Base-by-base conservation (phyloP, 2,113 vertebrate species). In the Cygnus atratus region DNA sequence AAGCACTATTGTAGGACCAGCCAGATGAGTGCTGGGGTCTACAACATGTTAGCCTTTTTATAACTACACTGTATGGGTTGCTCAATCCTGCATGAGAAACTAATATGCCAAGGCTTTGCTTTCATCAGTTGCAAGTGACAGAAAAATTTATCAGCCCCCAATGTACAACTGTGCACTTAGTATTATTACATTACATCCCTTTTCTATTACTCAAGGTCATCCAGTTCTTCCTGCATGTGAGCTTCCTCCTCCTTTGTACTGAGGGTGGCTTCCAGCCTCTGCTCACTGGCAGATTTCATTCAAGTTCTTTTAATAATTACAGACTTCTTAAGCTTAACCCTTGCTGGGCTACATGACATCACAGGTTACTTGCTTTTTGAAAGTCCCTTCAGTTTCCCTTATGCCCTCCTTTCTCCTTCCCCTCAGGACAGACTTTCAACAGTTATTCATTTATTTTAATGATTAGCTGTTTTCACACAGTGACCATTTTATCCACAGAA, bases 181-280 rank as follows among this genome's bases (percentile, higher is more conserved):
- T 25, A 61, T 95, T 95, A 97, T 96, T 95, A 95, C 91, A 95
- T 92, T 93, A 91, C 73, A 87, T 68, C 91, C 91, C 48, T 84
- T 95, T 95, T 95, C 89, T 93, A 62, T 87, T 87, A 71, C 86
- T 92, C 92, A 96, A 97, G 96, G 96, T 94, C 96, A 95, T 61
- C 58, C 77, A 89, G 77, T 65, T 88, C 80, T 87, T 93, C 81
- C 87, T 91, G 70, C 61, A 84, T 12, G 6, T 58, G 39, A 95
- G 66, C 48, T 91, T 63, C 57, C 66, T 61, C 39, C 73, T 91
- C 65, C 84, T 78, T 67, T 54, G 41, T 87, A 75, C 22, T 33
- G 39, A 92, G 43, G 52, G 73, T 92, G 80, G 80, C 48, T 91
- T 81, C 33, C 84, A 96, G 85, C 57, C 58, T 87, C 78, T 93